Percentiles rank a stretch among this genome's conserved stretches.
phyloP scores from a whole-genome alignment of 2,797 vertebrate genomes.

The Borostomias antarcticus region DNA sequence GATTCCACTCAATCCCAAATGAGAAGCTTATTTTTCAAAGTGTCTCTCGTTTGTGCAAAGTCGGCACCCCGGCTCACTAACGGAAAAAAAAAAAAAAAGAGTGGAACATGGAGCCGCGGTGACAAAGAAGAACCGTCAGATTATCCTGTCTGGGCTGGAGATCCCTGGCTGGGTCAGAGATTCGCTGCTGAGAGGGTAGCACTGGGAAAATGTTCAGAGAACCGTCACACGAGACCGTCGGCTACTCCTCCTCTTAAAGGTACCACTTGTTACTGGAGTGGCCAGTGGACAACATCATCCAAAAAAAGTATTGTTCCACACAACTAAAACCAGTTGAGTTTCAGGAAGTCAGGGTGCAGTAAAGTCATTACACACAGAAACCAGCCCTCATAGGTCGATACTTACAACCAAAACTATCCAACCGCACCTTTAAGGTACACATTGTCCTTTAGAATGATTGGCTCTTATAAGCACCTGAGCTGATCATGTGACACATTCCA shows the following conservation, averaged over 20 bases:
- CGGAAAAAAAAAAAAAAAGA: conserved; percentile 22
- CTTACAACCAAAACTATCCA: background rate
- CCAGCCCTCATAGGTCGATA: background rate
- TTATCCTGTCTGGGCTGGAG: conserved; percentile 67
- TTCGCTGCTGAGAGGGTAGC: conserved; percentile 54
- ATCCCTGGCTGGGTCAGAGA: conserved; percentile 65
- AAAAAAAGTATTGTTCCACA: background rate
- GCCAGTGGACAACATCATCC: background rate
- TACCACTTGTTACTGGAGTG: background rate
- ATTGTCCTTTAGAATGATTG: background rate
- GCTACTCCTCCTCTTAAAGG: background rate
- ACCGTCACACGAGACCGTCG: conserved; percentile 3
- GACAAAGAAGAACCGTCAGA: conserved; percentile 66
- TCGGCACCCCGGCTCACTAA: conserved; percentile 57
- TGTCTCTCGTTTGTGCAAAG: conserved; percentile 70
- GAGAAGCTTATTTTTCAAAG: conserved; percentile 75
- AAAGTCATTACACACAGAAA: background rate
- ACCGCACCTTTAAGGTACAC: no score
- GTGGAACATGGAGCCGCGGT: conserved; percentile 44
- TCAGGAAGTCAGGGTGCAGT: background rate
- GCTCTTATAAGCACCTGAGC: no score
- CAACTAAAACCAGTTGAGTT: background rate
- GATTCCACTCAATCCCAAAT: conserved; percentile 75
- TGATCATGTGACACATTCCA: background rate
- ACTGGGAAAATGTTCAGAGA: conserved; percentile 60